A percentile compares a stretch with the other conserved stretches of the same genome.
Evolutionary conservation across 2,113 vertebrate species (phyloP).

Genomic region (Pygoscelis antarcticus): DNA sequence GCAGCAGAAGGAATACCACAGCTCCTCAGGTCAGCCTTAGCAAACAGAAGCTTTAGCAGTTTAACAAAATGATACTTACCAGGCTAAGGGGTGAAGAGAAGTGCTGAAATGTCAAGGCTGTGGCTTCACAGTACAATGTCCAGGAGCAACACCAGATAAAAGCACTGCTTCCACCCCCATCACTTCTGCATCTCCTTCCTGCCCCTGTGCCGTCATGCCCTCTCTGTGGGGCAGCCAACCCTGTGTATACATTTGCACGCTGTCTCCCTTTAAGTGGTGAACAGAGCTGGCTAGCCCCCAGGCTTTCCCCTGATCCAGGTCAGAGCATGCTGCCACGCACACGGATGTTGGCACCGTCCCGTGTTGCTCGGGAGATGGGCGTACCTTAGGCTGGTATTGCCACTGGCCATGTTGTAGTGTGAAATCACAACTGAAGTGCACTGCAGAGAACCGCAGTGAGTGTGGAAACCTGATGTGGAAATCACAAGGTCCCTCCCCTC

Average conservation of each 20-base stretch:
- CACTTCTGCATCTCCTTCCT: neutral
- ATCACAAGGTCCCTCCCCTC: neutral
- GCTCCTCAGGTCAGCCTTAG: neutral
- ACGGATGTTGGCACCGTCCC: accelerated
- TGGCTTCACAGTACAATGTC: neutral
- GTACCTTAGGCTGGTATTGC: neutral
- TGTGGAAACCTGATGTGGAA: neutral
- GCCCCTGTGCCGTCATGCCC: neutral
- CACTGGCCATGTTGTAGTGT: accelerated
- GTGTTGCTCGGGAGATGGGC: accelerated
- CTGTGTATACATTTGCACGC: accelerated
- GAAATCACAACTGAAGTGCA: neutral
- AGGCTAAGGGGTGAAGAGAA: neutral
- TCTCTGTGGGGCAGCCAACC: too few species aligned
- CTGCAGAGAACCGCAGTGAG: neutral
- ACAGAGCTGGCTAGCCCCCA: neutral
- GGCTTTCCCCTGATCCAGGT: neutral
- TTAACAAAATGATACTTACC: neutral
- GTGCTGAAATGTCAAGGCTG: neutral
- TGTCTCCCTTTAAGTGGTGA: neutral
- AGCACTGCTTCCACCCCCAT: neutral
- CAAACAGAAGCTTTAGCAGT: neutral
- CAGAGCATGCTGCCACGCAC: neutral
- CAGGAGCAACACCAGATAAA: neutral
- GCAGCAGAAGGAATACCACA: neutral